These are phyloP conservation scores for Apostichopus californicus DNA, from an alignment of 35 echinoderm and acorn worm genomes.

Conservation along the genomic window DNA sequence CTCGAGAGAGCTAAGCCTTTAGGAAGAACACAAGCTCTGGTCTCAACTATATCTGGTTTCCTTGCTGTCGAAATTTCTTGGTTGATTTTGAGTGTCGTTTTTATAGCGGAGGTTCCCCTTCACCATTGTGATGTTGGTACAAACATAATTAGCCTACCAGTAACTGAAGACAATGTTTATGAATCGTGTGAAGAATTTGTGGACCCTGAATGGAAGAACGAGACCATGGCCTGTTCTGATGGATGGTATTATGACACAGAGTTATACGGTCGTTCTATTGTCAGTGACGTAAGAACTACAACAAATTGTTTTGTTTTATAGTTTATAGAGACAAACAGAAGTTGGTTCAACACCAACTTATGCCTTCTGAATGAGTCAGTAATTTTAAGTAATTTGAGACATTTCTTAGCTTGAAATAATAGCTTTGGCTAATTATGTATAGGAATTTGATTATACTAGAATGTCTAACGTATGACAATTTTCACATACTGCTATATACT, in stretches of 20 bases:
- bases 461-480: too few relatives aligned
- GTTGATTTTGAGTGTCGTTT: constrained; percentile 19
- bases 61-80: constrained; percentile 3
- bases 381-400: too few relatives aligned
- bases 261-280: constrained; percentile 3
- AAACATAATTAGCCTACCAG: neutral
- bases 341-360: too few relatives aligned
- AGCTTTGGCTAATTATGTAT: too few relatives aligned
- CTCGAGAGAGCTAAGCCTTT: neutral
- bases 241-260: constrained; percentile 47
- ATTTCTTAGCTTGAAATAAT: too few relatives aligned
- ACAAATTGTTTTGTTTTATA: neutral
- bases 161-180: neutral
- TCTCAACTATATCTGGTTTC: constrained; percentile 5
- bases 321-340: too few relatives aligned
- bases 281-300: constrained; percentile 13
- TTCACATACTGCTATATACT: too few relatives aligned
- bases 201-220: neutral
- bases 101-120: constrained; percentile 21
- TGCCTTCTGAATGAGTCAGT: too few relatives aligned
- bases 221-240: neutral
- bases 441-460: too few relatives aligned
- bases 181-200: constrained; percentile 18
- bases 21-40: constrained; percentile 16
- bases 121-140: neutral